A percentile compares a stretch with the other conserved stretches of the same genome.
These are phyloP conservation scores for Hippopotamyrus pictus DNA, from an alignment of 2,797 vertebrate genomes.

Conservation along the genomic window DNA sequence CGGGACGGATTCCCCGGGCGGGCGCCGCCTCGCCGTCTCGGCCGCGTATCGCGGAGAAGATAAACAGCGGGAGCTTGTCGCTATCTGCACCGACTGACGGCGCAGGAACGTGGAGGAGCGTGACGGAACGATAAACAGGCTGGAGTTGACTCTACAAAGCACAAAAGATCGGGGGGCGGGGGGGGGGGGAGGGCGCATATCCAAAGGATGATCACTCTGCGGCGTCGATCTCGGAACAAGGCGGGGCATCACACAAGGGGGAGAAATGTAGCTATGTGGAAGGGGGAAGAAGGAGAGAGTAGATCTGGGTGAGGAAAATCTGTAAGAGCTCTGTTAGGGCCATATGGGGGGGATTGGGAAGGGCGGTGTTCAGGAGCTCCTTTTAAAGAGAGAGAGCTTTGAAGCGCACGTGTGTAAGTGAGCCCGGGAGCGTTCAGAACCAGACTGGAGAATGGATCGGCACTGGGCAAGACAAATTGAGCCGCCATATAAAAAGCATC, in stretches of 20 bases:
- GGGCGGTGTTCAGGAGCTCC: neutral
- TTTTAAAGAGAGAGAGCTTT: neutral
- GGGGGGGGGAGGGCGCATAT: neutral
- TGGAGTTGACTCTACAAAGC: neutral
- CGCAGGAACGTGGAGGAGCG: neutral
- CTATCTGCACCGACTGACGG: neutral
- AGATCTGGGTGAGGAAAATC: neutral
- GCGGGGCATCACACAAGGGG: neutral
- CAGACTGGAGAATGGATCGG: neutral
- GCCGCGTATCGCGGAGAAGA: neutral
- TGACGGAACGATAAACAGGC: constrained; percentile 4
- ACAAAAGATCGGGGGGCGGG: neutral
- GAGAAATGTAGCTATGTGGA: neutral
- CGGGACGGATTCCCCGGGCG: constrained; percentile 34
- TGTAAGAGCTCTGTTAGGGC: neutral
- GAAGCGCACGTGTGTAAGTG: neutral
- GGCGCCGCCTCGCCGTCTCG: neutral
- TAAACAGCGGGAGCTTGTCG: neutral
- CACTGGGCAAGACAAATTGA: neutral
- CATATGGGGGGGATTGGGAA: neutral
- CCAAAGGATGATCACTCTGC: neutral
- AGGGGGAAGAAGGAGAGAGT: neutral
- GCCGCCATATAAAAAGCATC: neutral
- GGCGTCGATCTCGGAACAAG: neutral
- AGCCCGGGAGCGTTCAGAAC: neutral